Evolutionary conservation across 2,888 invertebrate species (phyloP), one percentile per base, ranked within the genome.

Genomic region (Conus canariensis): DNA sequence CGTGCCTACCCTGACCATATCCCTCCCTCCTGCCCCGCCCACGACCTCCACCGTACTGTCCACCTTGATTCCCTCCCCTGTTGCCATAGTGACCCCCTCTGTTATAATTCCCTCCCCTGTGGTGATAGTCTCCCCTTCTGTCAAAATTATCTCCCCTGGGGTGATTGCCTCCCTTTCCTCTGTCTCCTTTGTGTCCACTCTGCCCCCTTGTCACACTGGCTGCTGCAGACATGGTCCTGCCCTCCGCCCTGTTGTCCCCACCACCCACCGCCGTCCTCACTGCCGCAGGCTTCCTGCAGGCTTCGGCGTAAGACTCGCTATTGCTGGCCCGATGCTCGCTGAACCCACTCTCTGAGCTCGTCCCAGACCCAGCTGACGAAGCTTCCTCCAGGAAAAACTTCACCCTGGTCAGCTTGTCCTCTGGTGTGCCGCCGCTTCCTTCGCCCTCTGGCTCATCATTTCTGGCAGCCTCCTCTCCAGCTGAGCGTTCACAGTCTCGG

Each of bases 291-390:
- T 86, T 92, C n/a, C 91, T 92, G 90, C 94, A 94, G 9, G 94
- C 94, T 70, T 94, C 94, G 12, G 94, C 94, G 90, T 94, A 94
- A 10, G 93, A 91, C 30, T 83, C 87, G 74, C 60, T 87, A 64
- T 74, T 90, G 82, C 85, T 89, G 70, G 59, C 87, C 16, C 25
- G 90, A 22, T 93, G 91, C 86, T 94, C 94, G 91, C 94, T 94
- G 91, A 93, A 94, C 6, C 94, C 94, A 92, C 94, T 94, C 85
- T 94, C 93, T 7, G 92, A 92, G 92, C 94, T 95, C 82, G 92
- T 90, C 7, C 82, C 87, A 1, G 91, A 90, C 58, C 89, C 90
- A 0, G 88, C 91, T 1, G 93, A 93, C 10, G 94, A 93, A 7
- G 88, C 86, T 3, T 92, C 94, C 14, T 92, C 93, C 10, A 94